Percentiles rank a stretch among this genome's conserved stretches.
Conservation (phyloP, 1,140 invertebrate genomes). For the Zophobas morio region DNA sequence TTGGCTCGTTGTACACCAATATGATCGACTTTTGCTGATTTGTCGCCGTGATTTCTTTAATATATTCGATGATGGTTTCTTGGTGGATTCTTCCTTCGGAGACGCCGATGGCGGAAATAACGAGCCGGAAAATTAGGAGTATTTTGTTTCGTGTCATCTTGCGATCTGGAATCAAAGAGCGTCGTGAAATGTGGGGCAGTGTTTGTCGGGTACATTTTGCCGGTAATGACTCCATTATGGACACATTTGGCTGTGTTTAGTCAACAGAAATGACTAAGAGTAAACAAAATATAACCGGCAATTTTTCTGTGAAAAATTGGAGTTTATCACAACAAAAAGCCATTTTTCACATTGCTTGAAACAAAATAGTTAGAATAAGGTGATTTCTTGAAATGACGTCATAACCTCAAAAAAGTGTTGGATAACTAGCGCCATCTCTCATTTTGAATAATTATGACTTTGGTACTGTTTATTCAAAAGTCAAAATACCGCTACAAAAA, state of each 20-base stretch:
- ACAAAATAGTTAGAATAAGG: no score
- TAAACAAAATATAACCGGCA: no score
- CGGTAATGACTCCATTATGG: background rate
- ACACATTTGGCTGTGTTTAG: background rate
- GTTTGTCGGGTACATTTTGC: conserved; percentile 3
- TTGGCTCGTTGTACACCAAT: conserved; percentile 9
- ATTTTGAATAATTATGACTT: no score
- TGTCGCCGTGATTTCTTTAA: conserved; percentile 20
- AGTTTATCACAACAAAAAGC: no score
- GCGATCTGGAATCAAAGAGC: conserved; percentile 11
- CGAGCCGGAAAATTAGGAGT: conserved; percentile 21
- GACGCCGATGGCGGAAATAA: background rate
- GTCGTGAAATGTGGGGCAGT: background rate
- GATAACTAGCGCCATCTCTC: no score
- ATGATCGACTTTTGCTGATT: conserved; percentile 11
- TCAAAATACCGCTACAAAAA: no score
- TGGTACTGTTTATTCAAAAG: no score
- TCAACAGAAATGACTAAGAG: no score
- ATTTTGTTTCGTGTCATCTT: conserved; percentile 22
- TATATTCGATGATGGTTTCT: background rate
- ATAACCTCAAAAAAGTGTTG: no score
- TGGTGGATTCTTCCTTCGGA: background rate
- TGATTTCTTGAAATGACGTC: no score
- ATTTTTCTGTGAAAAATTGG: no score
- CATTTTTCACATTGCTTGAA: no score